These are phyloP conservation scores for Pollicipes pollicipes DNA, from an alignment of 1,140 invertebrate species.

Conservation along the genomic window DNA sequence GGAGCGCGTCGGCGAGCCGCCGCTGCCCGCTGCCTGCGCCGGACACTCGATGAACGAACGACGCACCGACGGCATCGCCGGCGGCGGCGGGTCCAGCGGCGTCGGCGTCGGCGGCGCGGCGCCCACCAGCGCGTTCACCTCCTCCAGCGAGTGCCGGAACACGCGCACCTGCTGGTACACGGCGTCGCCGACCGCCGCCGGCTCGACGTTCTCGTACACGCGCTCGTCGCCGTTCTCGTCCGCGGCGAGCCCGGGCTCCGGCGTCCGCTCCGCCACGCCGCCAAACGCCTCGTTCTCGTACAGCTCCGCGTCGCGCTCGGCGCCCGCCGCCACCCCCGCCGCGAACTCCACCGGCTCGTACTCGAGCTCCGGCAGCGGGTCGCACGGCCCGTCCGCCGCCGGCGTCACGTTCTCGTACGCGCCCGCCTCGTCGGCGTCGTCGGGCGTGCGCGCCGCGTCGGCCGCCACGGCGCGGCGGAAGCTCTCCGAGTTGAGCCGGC, in stretches of 20 bases:
- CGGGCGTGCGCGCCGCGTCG: too few species aligned
- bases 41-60: too few species aligned
- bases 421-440: too few species aligned
- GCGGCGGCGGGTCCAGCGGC: too few species aligned
- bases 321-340: too few species aligned
- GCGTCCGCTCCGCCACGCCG: background rate
- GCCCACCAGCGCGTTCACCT: constrained; percentile 43
- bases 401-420: too few species aligned
- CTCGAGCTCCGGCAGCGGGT: background rate
- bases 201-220: background rate
- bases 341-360: background rate
- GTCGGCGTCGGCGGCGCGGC: too few species aligned
- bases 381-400: too few species aligned
- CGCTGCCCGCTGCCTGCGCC: too few species aligned
- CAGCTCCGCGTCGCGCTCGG: background rate
- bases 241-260: too few species aligned
- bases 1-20: background rate
- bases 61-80: too few species aligned
- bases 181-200: constrained; percentile 4
- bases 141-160: constrained; percentile 46
- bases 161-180: constrained; percentile 56
- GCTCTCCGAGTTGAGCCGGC: background rate
- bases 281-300: background rate
- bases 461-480: too few species aligned
- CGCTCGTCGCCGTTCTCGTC: background rate